phyloP scores from a whole-genome alignment of 1,140 invertebrate species.

The Drosophila serrata region DNA sequence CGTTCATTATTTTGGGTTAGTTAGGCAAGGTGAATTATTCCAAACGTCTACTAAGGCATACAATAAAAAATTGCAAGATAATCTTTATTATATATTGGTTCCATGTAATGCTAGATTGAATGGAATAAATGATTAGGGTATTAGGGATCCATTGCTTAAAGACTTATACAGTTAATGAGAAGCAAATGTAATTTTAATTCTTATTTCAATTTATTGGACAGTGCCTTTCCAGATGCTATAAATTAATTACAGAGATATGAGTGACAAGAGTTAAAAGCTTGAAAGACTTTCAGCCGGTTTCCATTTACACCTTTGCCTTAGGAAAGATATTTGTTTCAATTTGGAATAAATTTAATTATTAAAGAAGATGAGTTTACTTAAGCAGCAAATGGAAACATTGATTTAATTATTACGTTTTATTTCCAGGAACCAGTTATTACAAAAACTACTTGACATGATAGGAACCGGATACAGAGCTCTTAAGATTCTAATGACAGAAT shows the following conservation, averaged over 20 bases:
- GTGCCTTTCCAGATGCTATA: background rate
- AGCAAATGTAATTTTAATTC: too few relatives aligned
- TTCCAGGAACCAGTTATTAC: background rate
- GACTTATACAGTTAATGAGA: too few relatives aligned
- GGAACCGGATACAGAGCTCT: background rate
- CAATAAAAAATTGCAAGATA: too few relatives aligned
- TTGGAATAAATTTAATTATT: background rate
- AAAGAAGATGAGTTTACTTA: background rate
- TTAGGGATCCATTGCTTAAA: too few relatives aligned
- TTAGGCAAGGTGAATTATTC: slow-evolving; percentile 10
- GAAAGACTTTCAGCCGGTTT: background rate
- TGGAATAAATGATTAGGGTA: too few relatives aligned
- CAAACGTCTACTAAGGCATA: background rate
- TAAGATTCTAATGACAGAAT: background rate
- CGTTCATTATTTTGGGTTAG: slow-evolving; percentile 12
- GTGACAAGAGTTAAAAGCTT: background rate
- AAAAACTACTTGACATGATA: too few relatives aligned
- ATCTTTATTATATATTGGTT: too few relatives aligned
- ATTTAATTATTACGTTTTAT: background rate
- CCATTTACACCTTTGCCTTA: background rate
- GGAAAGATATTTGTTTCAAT: background rate
- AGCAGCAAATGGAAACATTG: too few relatives aligned
- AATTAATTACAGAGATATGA: background rate
- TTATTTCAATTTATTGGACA: background rate
- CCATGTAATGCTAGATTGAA: too few relatives aligned